Base-by-base conservation (phyloP, 2,888 invertebrate species). In the Leucania comma region DNA sequence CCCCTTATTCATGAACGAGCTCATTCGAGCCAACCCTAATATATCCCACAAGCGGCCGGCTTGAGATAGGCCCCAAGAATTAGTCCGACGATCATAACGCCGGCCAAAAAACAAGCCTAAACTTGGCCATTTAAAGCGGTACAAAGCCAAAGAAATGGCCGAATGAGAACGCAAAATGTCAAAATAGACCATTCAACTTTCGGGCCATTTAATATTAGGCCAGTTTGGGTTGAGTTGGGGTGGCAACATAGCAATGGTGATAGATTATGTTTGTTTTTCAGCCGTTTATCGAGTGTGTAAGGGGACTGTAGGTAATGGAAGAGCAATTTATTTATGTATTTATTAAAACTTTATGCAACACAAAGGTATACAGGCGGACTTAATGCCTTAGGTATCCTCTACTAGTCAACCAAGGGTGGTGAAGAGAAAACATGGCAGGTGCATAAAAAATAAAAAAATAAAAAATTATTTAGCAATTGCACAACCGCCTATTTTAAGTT, bases 61-160 rank as follows among this genome's bases (percentile, higher is more conserved):
- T 53, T 60, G 73, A 84, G 84, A 84, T 84, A 84, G 81, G 72
- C 79, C 79, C 81, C 72, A 70, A 82, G 81, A 82, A 84, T 84
- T 84, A 84, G 72, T 75, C 51, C 32, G 68, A 78, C 72, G 79
- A 76, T 84, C 79, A 84, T 84, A 84, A 76, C 64, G 62, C 58
- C 50, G 70, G 64, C 68, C 81, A 83, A 84, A 83, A 84, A 84
- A 84, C 85, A 84, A 68, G 71, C 62, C 73, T 48, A 69, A 80
- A 77, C 67, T 81, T 68, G 66, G n/a, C 68, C 76, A 70, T 83
- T 77, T 71, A 61, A 56, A 66, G 65, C 76, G 62, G 67, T 73
- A 69, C 70, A 73, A 75, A 76, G 72, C 75, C 62, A 70, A 83
- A 83, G 83, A 81, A 80, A 82, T 72, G 59, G 58, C 29, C n/a